These are phyloP conservation scores for Rhombomys opimus DNA, from an alignment of 2,113 vertebrate genomes.

Conservation along the genomic window DNA sequence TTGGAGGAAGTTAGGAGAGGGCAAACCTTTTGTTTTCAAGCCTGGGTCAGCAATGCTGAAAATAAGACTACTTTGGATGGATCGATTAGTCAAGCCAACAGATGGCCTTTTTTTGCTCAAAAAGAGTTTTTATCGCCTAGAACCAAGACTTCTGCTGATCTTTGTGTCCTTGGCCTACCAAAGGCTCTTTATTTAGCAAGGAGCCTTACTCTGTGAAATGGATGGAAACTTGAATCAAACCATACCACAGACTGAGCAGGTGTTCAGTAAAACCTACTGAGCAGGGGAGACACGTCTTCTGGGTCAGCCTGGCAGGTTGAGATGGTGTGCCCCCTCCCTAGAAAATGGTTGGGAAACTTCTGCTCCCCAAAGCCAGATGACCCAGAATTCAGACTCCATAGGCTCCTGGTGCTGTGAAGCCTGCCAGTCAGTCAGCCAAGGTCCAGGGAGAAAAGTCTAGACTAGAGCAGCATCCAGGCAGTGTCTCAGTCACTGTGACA, in stretches of 20 bases:
- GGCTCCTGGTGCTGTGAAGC: neutral
- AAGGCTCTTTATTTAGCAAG: neutral
- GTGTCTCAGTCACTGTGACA: neutral
- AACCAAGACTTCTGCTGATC: neutral
- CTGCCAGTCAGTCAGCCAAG: neutral
- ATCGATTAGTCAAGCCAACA: neutral
- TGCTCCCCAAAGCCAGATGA: neutral
- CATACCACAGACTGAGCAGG: neutral
- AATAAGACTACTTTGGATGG: neutral
- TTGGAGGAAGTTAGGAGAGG: too few species aligned
- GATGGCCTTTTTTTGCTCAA: neutral
- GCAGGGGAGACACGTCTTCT: accelerated
- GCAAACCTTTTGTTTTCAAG: neutral
- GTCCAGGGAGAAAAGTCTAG: neutral
- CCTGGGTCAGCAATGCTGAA: neutral
- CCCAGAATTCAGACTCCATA: neutral
- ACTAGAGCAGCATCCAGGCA: neutral
- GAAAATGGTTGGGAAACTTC: neutral
- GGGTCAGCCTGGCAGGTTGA: neutral
- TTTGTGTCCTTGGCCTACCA: too few species aligned
- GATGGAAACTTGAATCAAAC: neutral
- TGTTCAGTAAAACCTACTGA: neutral
- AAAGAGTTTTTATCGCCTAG: neutral
- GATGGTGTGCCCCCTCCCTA: too few species aligned
- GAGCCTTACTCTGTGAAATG: neutral